phyloP scores from a whole-genome alignment of 2,113 vertebrate species.

The Oryzias curvinotus region DNA sequence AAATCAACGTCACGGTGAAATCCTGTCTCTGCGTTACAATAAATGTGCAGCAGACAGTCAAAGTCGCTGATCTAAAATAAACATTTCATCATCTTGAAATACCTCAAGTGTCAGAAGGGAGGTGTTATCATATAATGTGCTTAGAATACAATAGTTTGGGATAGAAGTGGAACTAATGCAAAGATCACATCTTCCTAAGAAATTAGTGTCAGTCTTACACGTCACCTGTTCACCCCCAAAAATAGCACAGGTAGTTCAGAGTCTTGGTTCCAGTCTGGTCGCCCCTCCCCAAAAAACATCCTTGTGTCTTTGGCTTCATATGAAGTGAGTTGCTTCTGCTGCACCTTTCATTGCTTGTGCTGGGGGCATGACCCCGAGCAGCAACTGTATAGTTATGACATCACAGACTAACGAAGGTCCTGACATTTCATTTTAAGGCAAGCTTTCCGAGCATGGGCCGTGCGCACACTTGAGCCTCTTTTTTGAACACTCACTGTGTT shows the following conservation, averaged over 20 bases:
- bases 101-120: not conserved
- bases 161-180: not conserved
- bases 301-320: not conserved
- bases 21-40: not conserved
- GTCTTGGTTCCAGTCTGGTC: too few species aligned
- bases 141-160: not conserved
- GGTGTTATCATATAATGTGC: not conserved
- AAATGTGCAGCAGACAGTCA: constrained; percentile 2
- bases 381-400: not conserved
- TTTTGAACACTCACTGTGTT: not conserved
- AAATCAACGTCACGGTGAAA: constrained; percentile 15
- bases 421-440: constrained; percentile 3
- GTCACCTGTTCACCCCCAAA: not conserved
- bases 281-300: not conserved
- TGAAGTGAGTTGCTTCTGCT: not conserved
- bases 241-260: too few species aligned
- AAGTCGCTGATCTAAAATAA: not conserved
- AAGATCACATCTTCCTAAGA: not conserved
- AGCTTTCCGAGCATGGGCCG: not conserved
- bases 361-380: not conserved
- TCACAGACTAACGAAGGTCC: not conserved
- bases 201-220: not conserved
- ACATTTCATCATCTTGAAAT: not conserved
- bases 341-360: constrained; percentile 1
- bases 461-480: not conserved